Conservation (phyloP, 2,797 vertebrate genomes). For the Macropus fuliginosus region DNA sequence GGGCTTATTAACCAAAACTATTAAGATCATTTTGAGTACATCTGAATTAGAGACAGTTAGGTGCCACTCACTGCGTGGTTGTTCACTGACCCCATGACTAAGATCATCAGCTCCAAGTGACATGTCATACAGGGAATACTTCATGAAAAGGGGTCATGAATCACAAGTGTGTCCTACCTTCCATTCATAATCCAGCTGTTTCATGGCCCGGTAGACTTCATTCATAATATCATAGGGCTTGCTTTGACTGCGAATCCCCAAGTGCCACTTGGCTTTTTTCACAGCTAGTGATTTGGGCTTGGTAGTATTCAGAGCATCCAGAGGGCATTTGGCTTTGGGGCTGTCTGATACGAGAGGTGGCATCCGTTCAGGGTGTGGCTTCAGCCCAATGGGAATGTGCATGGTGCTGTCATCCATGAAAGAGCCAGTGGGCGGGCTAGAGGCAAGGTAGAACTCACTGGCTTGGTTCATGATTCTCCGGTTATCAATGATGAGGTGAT, state of each 20-base stretch:
- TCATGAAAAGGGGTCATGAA: neutral
- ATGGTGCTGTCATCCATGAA: conserved; percentile 96
- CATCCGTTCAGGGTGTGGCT: conserved; percentile 98
- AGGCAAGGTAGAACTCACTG: conserved; percentile 99
- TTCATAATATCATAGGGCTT: conserved; percentile 98
- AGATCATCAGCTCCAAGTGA: neutral
- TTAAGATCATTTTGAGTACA: conserved; percentile 11
- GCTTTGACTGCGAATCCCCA: conserved; percentile 99
- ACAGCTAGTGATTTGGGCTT: conserved; percentile 95
- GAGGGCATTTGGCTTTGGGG: conserved; percentile 94
- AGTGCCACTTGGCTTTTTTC: conserved; percentile 99
- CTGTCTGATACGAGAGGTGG: conserved; percentile 95
- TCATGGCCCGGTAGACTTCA: conserved; percentile 98
- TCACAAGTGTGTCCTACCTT: conserved; percentile 88
- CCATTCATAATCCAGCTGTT: conserved; percentile 96
- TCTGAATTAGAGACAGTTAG: conserved; percentile 46
- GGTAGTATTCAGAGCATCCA: conserved; percentile 98
- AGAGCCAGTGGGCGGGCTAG: conserved; percentile 96
- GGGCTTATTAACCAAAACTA: conserved; percentile 31
- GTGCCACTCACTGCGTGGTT: neutral
- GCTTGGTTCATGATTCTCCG: conserved; percentile 99
- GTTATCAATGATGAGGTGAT: conserved; percentile 98
- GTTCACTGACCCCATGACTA: neutral
- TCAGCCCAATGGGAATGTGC: conserved; percentile 93
- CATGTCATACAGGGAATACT: neutral